These are phyloP conservation scores for Euwallacea fornicatus DNA, from an alignment of 1,140 invertebrate genomes.

Conservation along the genomic window DNA sequence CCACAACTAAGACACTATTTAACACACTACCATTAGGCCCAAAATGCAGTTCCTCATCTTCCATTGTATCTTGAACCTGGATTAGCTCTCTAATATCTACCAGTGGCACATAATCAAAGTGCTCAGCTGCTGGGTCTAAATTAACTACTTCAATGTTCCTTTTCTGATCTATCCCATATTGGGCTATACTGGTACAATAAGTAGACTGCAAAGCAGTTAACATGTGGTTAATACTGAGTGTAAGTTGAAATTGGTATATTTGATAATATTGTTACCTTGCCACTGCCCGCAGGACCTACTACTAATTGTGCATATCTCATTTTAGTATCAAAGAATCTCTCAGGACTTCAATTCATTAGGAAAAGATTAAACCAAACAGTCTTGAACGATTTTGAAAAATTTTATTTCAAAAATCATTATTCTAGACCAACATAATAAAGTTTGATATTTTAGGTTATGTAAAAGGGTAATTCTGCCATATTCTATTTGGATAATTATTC, in stretches of 20 bases:
- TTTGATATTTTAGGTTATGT: too few species aligned
- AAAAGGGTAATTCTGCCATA: too few species aligned
- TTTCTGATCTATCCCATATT: conserved; percentile 75
- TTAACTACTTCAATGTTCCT: conserved; percentile 88
- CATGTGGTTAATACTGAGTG: not conserved
- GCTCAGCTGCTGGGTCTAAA: conserved; percentile 96
- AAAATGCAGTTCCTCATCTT: conserved; percentile 91
- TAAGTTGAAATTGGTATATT: not conserved
- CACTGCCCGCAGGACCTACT: conserved; percentile 93
- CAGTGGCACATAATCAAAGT: conserved; percentile 88
- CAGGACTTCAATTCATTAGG: too few species aligned
- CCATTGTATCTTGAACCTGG: conserved; percentile 94
- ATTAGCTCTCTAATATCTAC: conserved; percentile 94
- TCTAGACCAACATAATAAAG: too few species aligned
- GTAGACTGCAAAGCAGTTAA: conserved; percentile 68
- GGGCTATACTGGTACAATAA: conserved; percentile 88
- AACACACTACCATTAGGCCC: conserved; percentile 84
- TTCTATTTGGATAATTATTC: too few species aligned
- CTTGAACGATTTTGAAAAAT: too few species aligned
- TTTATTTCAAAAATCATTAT: too few species aligned
- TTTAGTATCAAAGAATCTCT: conserved; percentile 15
- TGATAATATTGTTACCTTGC: conserved; percentile 68
- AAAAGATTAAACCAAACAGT: too few species aligned
- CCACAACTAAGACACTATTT: not conserved
- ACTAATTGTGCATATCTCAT: conserved; percentile 95